Percentiles rank a stretch among this genome's conserved stretches.
Conservation (phyloP, 2,113 vertebrate species). For the Octodon degus region DNA sequence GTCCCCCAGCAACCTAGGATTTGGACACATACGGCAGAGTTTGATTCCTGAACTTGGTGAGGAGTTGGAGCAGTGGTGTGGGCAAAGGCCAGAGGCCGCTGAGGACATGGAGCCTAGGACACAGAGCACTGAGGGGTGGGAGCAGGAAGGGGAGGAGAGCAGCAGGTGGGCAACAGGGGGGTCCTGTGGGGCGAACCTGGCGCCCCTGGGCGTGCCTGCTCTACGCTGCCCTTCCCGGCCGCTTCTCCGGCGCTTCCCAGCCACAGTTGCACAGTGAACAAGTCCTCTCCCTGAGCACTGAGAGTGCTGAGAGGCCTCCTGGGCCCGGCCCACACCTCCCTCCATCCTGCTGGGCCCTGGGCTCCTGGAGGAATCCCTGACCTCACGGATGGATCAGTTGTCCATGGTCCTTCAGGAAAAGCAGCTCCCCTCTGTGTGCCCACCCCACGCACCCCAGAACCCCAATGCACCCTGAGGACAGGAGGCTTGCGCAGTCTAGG, state of each 20-base stretch:
- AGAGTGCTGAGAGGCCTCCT: neutral
- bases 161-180: neutral
- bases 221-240: neutral
- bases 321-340: neutral
- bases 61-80: neutral
- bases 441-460: neutral
- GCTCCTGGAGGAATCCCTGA: neutral
- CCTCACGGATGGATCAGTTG: fast-evolving
- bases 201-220: neutral
- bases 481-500: fast-evolving
- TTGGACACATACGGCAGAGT: too few relatives aligned
- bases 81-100: neutral
- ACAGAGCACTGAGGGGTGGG: neutral
- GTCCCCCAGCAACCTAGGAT: neutral
- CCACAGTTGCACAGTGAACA: neutral
- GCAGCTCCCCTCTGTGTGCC: neutral
- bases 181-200: neutral
- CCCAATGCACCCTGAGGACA: neutral
- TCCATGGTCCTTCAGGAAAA: neutral
- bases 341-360: neutral
- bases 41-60: fast-evolving
- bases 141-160: neutral
- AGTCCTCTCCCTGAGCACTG: neutral
- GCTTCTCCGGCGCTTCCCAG: neutral
- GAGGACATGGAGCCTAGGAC: neutral